phyloP scores from a whole-genome alignment of 92 coral and sea anemone species.

The Metridium senile region DNA sequence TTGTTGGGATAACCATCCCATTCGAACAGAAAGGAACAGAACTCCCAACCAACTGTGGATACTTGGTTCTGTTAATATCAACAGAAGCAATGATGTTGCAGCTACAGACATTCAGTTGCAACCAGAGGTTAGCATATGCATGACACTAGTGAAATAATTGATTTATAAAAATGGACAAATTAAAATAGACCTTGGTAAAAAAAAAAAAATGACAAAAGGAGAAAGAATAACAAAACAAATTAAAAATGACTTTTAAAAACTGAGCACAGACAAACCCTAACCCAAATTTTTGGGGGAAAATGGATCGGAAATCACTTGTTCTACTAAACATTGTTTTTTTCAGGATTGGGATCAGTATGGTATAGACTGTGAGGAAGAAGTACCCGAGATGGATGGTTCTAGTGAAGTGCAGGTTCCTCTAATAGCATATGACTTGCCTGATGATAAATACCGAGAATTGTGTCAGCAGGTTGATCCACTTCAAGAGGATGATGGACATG shows the following conservation, averaged over 20 bases:
- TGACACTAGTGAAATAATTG: too few relatives aligned
- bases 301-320: too few relatives aligned
- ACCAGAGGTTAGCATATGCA: slow-evolving; percentile 11
- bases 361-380: slow-evolving; percentile 44
- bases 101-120: slow-evolving; percentile 14
- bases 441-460: slow-evolving; percentile 23
- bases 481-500: slow-evolving; percentile 30
- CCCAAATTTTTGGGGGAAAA: too few relatives aligned
- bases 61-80: slow-evolving; percentile 42
- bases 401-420: slow-evolving; percentile 28
- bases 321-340: background rate
- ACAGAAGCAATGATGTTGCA: slow-evolving; percentile 34
- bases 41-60: slow-evolving; percentile 63
- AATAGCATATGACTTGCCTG: slow-evolving; percentile 20
- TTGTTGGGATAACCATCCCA: slow-evolving; percentile 54
- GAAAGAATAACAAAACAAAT: too few relatives aligned
- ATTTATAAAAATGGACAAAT: too few relatives aligned
- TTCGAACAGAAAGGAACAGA: slow-evolving; percentile 50
- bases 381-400: slow-evolving; percentile 23
- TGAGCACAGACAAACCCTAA: too few relatives aligned
- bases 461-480: slow-evolving; percentile 25
- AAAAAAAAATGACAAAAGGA: too few relatives aligned
- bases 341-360: slow-evolving; percentile 44
- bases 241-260: too few relatives aligned
- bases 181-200: too few relatives aligned